Evolutionary conservation across 1,140 invertebrate genomes (phyloP), one percentile per base, ranked within the genome.

Genomic region (Drosophila saltans): DNA sequence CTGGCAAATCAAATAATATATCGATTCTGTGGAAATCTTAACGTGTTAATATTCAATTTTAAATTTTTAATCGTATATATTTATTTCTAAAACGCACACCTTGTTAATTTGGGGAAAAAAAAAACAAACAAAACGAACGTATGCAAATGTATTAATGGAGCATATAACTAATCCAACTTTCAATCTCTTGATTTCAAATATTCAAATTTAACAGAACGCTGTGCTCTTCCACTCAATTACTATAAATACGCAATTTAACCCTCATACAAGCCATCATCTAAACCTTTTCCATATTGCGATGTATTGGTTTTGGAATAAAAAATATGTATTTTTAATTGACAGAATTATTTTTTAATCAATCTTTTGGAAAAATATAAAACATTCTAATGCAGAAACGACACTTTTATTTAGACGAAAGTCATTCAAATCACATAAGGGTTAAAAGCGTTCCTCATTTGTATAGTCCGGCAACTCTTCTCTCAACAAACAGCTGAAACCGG

Each of bases 201-300:
- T 58, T 58, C 30, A 58, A 58, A 58, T 58, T 58, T 39, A 58
- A 58, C 57, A 58, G 57, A 58, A 58, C 30, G 16, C 36, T 39
- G 8, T 10, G 36, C 30, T 58, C 36, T 33, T 28, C 33, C 30
- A 33, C 56, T 30, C 30, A 21, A 7, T 39, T 16, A 3, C 16
- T 9, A 9, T 16, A 9, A 21, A 39, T 39, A 33, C 30, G 30
- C 56, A 52, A 52, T 52, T 52, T 52, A 52, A 52, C 45, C 45
- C 21, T 26, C n/a, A 10, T 24, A 5, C 21, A 10, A 52, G 45
- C 21, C 21, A 10, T 52, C 8, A 52, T 3, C n/a, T 43, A 4
- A 36, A 36, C 33, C 6, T 6, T 36, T 36, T 36, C 6, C 1
- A 16, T 0, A 43, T 2, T n/a, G 10, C 3, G 4, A 43, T 43